Evolutionary conservation across 1,140 invertebrate species (phyloP), one percentile per base, ranked within the genome.

Genomic region (Drosophila repleta): DNA sequence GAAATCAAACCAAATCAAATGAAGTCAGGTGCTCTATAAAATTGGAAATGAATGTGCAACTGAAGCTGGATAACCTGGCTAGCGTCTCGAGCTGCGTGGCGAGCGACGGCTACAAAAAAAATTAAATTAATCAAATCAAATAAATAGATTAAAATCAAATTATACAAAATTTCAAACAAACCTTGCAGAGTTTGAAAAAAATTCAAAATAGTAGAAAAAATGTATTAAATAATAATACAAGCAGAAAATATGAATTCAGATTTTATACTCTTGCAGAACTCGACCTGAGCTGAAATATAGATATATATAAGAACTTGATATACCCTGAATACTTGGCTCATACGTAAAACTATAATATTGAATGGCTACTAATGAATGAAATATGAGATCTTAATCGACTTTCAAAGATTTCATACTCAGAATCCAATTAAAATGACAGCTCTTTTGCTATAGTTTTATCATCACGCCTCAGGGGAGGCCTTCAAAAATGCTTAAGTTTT

Each of bases 81-180:
- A 79, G 65, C 89, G 87, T 75, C 83, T 81, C 52, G 72, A 70
- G 71, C 49, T 65, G 76, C 81, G 92, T 91, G 93, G 92, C 89
- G 92, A 92, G 92, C 92, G 92, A 91, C 92, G 88, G 88, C 92
- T 92, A 91, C 91, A 91, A 80, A 92, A 92, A 85, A 92, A 85
- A 84, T 90, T 92, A 92, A 69, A 48, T 45, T 15, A 53, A 74
- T 43, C 26, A 58, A 58, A 76, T 60, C 41, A 41, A 75, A 57
- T 68, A 72, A 78, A 79, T 43, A 48, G 53, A 62, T 21, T 39
- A 56, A 56, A 57, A 45, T 2, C 20, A 57, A 68, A 63, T 49
- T 24, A 35, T 18, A 39, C 24, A 37, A 35, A 24, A 37, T 15
- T 37, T 35, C 45, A 61, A 13, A 10, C 18, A n/a, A 60, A 60